A percentile compares a stretch with the other conserved stretches of the same genome.
Conservation (phyloP, 2,888 invertebrate genomes). For the Drosophila cognata region DNA sequence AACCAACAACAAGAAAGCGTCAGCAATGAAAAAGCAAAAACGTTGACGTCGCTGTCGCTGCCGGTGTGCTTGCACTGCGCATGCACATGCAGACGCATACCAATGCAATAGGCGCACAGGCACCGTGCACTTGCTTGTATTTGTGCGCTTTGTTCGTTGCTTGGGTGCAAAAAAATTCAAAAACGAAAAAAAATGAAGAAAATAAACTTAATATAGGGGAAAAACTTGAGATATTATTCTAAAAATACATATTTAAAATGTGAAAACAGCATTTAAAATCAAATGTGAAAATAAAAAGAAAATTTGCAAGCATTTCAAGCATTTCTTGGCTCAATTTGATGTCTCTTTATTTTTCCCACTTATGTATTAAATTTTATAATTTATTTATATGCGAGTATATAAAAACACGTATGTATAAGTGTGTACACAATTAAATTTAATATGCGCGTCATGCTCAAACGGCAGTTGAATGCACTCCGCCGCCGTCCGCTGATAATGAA, state of each 20-base stretch:
- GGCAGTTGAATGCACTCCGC: slow-evolving; percentile 73
- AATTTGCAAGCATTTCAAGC: slow-evolving; percentile 1
- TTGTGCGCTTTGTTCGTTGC: slow-evolving; percentile 72
- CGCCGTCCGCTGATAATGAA: slow-evolving; percentile 55
- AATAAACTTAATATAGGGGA: slow-evolving; percentile 24
- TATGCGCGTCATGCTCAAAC: slow-evolving; percentile 57
- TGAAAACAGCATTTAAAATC: slow-evolving; percentile 8
- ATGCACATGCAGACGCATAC: slow-evolving; percentile 69
- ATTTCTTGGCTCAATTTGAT: slow-evolving; percentile 15
- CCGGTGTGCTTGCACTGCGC: slow-evolving; percentile 67
- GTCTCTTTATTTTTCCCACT: background rate
- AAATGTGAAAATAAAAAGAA: slow-evolving; percentile 4
- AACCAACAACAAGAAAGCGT: slow-evolving; percentile 51
- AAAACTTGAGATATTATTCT: slow-evolving; percentile 40
- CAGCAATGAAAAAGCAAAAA: slow-evolving; percentile 57
- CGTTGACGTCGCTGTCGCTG: slow-evolving; percentile 25
- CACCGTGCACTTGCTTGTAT: slow-evolving; percentile 46
- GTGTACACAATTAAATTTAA: slow-evolving; percentile 21
- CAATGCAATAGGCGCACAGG: slow-evolving; percentile 27
- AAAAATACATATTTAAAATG: slow-evolving; percentile 39
- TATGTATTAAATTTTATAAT: slow-evolving; percentile 26
- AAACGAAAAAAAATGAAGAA: slow-evolving; percentile 17
- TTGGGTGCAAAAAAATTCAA: slow-evolving; percentile 40
- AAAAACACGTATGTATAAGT: slow-evolving; percentile 8
- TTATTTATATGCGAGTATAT: slow-evolving; percentile 10